Conservation (phyloP, 2,888 invertebrate species). For the Ornithoptera priamus region DNA sequence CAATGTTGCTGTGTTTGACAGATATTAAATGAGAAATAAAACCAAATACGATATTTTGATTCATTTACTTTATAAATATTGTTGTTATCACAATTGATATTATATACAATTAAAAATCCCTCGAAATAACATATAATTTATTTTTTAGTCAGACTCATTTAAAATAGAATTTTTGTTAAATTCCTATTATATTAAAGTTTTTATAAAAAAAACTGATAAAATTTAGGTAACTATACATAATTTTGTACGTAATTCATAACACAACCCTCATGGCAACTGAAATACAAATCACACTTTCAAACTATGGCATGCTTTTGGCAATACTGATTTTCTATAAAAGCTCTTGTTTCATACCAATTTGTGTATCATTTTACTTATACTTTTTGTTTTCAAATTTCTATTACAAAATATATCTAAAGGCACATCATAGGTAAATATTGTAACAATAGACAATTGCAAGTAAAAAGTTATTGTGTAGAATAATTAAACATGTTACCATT, state of each 20-base stretch:
- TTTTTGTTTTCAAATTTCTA: neutral
- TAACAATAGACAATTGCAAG: neutral
- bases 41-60: slow-evolving; percentile 35
- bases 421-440: neutral
- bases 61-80: slow-evolving; percentile 61
- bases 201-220: slow-evolving; percentile 44
- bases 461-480: neutral
- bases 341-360: neutral
- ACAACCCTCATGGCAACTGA: slow-evolving; percentile 72
- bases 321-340: slow-evolving; percentile 32
- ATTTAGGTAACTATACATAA: slow-evolving; percentile 71
- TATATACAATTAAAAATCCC: slow-evolving; percentile 61
- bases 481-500: neutral
- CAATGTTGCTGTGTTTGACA: too few relatives aligned
- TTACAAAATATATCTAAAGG: neutral
- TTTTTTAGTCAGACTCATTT: slow-evolving; percentile 71
- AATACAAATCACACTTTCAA: slow-evolving; percentile 46
- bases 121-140: slow-evolving; percentile 59
- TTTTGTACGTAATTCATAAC: slow-evolving; percentile 69
- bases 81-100: slow-evolving; percentile 74
- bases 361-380: neutral
- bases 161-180: slow-evolving; percentile 73
- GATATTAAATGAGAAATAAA: too few relatives aligned
- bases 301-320: slow-evolving; percentile 66
- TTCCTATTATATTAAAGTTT: slow-evolving; percentile 48